Conservation (phyloP, 2,797 vertebrate species). For the Scolopax bukidnonensis region DNA sequence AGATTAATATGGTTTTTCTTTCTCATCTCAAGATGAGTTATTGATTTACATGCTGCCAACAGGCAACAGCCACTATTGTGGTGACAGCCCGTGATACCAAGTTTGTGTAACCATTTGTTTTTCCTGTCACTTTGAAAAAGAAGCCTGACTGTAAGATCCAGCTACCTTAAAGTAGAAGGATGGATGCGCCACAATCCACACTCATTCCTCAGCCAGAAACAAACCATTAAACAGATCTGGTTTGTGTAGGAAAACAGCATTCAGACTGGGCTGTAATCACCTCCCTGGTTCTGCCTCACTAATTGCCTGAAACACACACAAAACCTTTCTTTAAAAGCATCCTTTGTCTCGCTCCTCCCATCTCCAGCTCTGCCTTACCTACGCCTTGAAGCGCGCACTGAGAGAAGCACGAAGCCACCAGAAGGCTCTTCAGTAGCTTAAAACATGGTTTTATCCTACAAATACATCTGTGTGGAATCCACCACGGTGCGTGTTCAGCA, state of each 20-base stretch:
- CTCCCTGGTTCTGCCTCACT: neutral
- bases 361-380: neutral
- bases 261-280: neutral
- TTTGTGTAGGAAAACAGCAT: neutral
- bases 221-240: neutral
- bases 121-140: neutral
- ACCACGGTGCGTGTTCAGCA: accelerated
- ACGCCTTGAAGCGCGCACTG: neutral
- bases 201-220: neutral
- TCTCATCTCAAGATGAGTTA: neutral
- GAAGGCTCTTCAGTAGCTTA: neutral
- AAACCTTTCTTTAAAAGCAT: neutral
- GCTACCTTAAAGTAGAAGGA: neutral
- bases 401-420: neutral
- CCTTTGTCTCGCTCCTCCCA: neutral
- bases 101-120: neutral
- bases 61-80: neutral
- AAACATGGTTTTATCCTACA: neutral
- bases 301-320: neutral
- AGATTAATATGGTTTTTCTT: neutral
- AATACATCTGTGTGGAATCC: neutral
- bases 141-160: neutral
- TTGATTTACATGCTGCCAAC: neutral
- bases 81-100: accelerated
- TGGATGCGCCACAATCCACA: neutral